Percentiles rank a stretch among this genome's conserved stretches.
Conservation (phyloP, 2,113 vertebrate species). For the Spea bombifrons region DNA sequence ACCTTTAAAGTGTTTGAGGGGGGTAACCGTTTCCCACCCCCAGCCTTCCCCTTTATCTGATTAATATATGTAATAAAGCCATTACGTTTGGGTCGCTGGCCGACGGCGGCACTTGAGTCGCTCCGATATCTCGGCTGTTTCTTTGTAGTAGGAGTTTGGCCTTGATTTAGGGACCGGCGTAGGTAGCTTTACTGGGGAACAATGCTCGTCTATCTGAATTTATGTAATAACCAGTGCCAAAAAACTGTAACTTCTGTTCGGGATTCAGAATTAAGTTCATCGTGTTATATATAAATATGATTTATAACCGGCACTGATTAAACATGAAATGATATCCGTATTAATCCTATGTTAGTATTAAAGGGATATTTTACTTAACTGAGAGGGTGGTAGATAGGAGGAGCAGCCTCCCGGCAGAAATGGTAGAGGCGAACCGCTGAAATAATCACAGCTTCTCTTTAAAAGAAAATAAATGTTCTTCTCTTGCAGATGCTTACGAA, state of each 20-base stretch:
- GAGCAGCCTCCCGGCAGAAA: too few species aligned
- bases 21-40: neutral
- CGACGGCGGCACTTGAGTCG: neutral
- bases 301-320: too few species aligned
- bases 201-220: neutral
- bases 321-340: too few species aligned
- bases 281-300: too few species aligned
- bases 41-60: conserved; percentile 20
- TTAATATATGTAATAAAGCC: conserved; percentile 14
- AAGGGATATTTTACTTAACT: too few species aligned
- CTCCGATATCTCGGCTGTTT: neutral
- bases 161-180: neutral
- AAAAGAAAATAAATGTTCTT: neutral
- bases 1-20: neutral
- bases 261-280: too few species aligned
- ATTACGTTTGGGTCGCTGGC: neutral
- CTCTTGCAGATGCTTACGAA: conserved; percentile 80
- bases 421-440: too few species aligned
- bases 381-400: too few species aligned
- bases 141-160: neutral
- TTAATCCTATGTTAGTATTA: too few species aligned
- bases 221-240: neutral
- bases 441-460: too few species aligned
- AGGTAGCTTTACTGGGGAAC: neutral
- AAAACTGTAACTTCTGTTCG: too few species aligned